Evolutionary conservation across 2,797 vertebrate genomes (phyloP).

Genomic region (Emydoidea blandingii): DNA sequence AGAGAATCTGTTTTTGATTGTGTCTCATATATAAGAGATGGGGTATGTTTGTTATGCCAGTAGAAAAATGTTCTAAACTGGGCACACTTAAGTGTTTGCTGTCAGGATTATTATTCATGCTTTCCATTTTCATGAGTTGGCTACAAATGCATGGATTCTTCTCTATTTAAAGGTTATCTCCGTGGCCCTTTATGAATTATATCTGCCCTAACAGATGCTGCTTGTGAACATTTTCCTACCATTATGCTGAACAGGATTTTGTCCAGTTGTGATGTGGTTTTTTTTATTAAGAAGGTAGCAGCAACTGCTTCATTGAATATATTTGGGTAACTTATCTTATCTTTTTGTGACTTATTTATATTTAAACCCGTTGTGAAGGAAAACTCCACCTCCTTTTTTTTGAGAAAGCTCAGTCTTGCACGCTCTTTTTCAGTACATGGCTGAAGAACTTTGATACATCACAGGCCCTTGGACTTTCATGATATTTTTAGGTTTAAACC

Average conservation of each 20-base stretch:
- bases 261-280: neutral
- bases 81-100: neutral
- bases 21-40: neutral
- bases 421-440: neutral
- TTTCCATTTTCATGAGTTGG: conserved; percentile 32
- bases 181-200: neutral
- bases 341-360: conserved; percentile 26
- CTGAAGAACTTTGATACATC: neutral
- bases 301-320: neutral
- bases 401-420: conserved; percentile 20
- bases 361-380: conserved; percentile 14
- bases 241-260: neutral
- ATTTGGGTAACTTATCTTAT: neutral
- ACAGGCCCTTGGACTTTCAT: neutral
- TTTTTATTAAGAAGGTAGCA: conserved; percentile 11
- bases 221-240: conserved; percentile 28
- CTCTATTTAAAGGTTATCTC: conserved; percentile 12
- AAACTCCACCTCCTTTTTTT: conserved; percentile 6
- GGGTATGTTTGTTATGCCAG: conserved; percentile 8
- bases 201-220: conserved; percentile 46
- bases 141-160: conserved; percentile 17
- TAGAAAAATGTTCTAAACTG: conserved; percentile 23
- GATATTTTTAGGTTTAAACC: neutral
- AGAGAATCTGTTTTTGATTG: neutral
- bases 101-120: conserved; percentile 24